Conservation (phyloP, 2,888 invertebrate genomes). For the Napeogenes inachia region DNA sequence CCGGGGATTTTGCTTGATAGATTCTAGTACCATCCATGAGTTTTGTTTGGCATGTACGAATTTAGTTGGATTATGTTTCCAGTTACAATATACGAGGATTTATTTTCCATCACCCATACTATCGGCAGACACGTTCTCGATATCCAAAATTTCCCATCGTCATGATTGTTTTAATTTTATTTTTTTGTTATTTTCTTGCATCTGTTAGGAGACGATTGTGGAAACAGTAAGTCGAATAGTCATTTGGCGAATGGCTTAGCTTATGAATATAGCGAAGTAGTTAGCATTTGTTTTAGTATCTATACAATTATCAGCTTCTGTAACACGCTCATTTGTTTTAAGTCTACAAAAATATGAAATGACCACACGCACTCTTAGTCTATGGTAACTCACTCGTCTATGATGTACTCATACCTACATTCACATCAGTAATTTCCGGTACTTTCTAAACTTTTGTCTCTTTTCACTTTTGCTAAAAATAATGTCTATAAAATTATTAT, state of each 20-base stretch:
- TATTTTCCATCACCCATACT: conserved; percentile 34
- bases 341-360: conserved; percentile 14
- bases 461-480: no score
- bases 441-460: no score
- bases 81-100: conserved; percentile 18
- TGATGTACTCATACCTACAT: conserved; percentile 23
- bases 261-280: conserved; percentile 57
- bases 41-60: conserved; percentile 32
- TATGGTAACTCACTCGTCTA: conserved; percentile 32
- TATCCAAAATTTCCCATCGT: conserved; percentile 50
- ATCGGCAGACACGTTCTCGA: conserved; percentile 49
- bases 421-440: conserved; percentile 17
- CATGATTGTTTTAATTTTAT: conserved; percentile 68
- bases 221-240: conserved; percentile 76
- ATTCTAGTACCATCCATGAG: conserved; percentile 25
- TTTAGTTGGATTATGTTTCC: conserved; percentile 28
- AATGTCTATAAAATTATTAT: no score
- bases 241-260: conserved; percentile 72
- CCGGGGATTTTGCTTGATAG: conserved; percentile 23
- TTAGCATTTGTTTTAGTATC: conserved; percentile 39
- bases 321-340: conserved; percentile 23
- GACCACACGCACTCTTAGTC: conserved; percentile 34
- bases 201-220: conserved; percentile 77
- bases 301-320: conserved; percentile 34
- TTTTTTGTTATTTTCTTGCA: conserved; percentile 74